A percentile compares a stretch with the other conserved stretches of the same genome.
These are phyloP conservation scores for Adelosebastes latens DNA, from an alignment of 2,797 vertebrate species.

Conservation along the genomic window DNA sequence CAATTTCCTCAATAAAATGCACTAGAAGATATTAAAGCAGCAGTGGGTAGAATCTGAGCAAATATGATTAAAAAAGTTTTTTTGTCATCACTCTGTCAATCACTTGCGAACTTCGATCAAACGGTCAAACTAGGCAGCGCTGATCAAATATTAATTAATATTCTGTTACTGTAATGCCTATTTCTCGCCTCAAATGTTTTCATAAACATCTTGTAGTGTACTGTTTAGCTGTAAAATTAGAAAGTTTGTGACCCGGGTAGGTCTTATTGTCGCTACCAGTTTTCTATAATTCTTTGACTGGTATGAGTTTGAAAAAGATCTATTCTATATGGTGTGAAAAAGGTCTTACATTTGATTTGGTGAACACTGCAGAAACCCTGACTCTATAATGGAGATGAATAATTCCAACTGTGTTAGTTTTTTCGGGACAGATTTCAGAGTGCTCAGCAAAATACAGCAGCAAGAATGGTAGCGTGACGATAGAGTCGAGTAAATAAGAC, in stretches of 20 bases:
- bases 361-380: background rate
- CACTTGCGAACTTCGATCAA: too few relatives aligned
- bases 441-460: background rate
- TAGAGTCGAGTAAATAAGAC: background rate
- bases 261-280: background rate
- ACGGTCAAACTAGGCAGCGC: too few relatives aligned
- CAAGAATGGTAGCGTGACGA: background rate
- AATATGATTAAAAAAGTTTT: too few relatives aligned
- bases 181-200: too few relatives aligned
- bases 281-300: background rate
- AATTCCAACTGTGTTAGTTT: background rate
- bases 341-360: background rate
- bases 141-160: too few relatives aligned
- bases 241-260: too few relatives aligned
- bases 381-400: background rate
- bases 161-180: too few relatives aligned
- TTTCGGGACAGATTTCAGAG: background rate
- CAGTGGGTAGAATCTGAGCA: too few relatives aligned
- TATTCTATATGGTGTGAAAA: background rate
- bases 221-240: too few relatives aligned
- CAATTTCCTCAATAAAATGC: background rate
- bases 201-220: too few relatives aligned
- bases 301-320: background rate
- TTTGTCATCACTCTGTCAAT: too few relatives aligned
- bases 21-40: too few relatives aligned